Conservation (phyloP, 2,797 vertebrate genomes). For the Psittacula echo region DNA sequence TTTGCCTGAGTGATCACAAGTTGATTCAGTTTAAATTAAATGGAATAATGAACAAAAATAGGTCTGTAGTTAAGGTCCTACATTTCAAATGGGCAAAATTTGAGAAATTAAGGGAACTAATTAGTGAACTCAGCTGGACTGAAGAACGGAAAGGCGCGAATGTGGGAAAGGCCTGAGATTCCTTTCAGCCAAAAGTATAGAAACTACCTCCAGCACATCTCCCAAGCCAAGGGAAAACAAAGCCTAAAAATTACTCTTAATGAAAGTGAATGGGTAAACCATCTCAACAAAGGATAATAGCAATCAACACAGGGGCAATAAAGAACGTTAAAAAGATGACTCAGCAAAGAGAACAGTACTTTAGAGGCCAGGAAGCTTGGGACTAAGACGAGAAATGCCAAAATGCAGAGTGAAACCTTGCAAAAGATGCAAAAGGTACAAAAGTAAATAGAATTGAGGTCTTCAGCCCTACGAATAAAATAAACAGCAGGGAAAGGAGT, state of each 20-base stretch:
- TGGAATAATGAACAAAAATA: conserved; percentile 52
- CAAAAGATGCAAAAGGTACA: background rate
- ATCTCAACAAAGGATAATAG: background rate
- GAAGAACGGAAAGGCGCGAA: conserved; percentile 2
- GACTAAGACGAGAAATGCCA: background rate
- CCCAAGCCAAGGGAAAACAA: background rate
- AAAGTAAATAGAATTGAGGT: background rate
- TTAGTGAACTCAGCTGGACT: conserved; percentile 27
- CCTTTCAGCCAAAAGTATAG: background rate
- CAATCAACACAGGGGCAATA: background rate
- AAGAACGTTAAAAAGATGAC: background rate
- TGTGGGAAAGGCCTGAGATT: background rate
- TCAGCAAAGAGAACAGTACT: background rate
- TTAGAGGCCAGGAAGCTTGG: background rate
- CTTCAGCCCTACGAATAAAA: background rate
- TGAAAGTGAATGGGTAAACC: background rate
- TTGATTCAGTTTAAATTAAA: conserved; percentile 59
- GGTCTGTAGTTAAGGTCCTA: conserved; percentile 56
- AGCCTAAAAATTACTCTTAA: conserved; percentile 7
- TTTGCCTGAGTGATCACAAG: conserved; percentile 56
- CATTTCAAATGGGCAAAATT: conserved; percentile 5
- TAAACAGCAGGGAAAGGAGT: background rate
- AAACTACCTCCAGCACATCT: background rate
- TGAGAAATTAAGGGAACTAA: conserved; percentile 44
- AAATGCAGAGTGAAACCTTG: background rate